Evolutionary conservation across 2,888 invertebrate species (phyloP).

Genomic region (Seira musarum): DNA sequence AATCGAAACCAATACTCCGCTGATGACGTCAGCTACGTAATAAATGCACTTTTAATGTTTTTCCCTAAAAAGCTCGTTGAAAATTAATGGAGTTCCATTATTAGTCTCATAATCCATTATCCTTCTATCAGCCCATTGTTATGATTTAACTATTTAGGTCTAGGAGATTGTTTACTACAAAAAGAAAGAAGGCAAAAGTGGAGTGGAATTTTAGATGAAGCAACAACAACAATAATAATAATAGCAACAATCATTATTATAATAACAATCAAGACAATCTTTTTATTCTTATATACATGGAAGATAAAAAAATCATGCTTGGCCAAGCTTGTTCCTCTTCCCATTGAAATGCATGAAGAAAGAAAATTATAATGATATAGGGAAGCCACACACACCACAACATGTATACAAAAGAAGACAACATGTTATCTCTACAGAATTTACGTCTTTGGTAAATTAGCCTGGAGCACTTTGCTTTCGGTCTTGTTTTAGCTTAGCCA

Average conservation of each 20-base stretch:
- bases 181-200: background rate
- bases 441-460: slow-evolving; percentile 35
- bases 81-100: slow-evolving; percentile 23
- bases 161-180: too few relatives aligned
- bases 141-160: too few relatives aligned
- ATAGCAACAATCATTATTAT: background rate
- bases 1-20: too few relatives aligned
- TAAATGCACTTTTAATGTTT: slow-evolving; percentile 50
- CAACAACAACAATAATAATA: background rate
- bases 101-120: background rate
- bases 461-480: slow-evolving; percentile 33
- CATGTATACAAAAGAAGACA: background rate
- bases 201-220: background rate
- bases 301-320: background rate
- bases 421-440: slow-evolving; percentile 33
- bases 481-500: background rate
- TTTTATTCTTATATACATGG: background rate
- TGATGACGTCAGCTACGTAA: too few relatives aligned
- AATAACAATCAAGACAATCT: background rate
- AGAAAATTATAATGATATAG: background rate
- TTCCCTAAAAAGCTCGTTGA: slow-evolving; percentile 36
- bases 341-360: background rate
- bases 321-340: background rate
- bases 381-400: slow-evolving; percentile 11
- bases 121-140: background rate